These are phyloP conservation scores for Volucella bombylans DNA, from an alignment of 2,888 invertebrate genomes.

Conservation along the genomic window DNA sequence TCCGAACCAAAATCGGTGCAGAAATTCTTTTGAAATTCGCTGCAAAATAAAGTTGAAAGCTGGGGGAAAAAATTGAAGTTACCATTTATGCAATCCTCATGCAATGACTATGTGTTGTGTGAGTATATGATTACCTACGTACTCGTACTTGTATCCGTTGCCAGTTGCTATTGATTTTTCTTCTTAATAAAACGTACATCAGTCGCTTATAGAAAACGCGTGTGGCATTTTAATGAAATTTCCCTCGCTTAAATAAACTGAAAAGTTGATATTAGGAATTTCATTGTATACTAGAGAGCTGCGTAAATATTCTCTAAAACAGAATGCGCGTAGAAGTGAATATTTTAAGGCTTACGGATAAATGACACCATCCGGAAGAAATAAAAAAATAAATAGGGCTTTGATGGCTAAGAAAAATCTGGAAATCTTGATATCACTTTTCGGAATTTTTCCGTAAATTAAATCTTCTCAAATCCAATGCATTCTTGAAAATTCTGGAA, in stretches of 20 bases:
- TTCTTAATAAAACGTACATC: slow-evolving; percentile 48
- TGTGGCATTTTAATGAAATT: slow-evolving; percentile 52
- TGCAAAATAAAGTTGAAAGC: slow-evolving; percentile 37
- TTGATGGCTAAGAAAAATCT: too few species aligned
- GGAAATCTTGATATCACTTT: too few species aligned
- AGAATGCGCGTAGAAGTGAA: too few species aligned
- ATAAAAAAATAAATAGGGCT: too few species aligned
- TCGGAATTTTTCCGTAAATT: too few species aligned
- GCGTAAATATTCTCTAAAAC: not conserved
- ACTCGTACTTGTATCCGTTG: not conserved
- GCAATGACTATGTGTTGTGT: slow-evolving; percentile 26
- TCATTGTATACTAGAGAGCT: not conserved
- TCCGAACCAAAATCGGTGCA: slow-evolving; percentile 62
- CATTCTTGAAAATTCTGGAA: too few species aligned
- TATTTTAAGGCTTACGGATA: too few species aligned
- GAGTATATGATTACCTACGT: not conserved
- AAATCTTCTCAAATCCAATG: too few species aligned
- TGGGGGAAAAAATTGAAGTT: slow-evolving; percentile 42
- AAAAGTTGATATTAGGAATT: slow-evolving; percentile 31
- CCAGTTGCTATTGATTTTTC: slow-evolving; percentile 11
- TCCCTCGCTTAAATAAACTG: slow-evolving; percentile 17
- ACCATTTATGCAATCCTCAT: slow-evolving; percentile 46
- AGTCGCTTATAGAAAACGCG: slow-evolving; percentile 25
- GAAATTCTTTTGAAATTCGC: slow-evolving; percentile 63
- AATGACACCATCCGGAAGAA: too few species aligned